Evolutionary conservation across 2,797 vertebrate species (phyloP).

Genomic region (Lacerta bilineata): DNA sequence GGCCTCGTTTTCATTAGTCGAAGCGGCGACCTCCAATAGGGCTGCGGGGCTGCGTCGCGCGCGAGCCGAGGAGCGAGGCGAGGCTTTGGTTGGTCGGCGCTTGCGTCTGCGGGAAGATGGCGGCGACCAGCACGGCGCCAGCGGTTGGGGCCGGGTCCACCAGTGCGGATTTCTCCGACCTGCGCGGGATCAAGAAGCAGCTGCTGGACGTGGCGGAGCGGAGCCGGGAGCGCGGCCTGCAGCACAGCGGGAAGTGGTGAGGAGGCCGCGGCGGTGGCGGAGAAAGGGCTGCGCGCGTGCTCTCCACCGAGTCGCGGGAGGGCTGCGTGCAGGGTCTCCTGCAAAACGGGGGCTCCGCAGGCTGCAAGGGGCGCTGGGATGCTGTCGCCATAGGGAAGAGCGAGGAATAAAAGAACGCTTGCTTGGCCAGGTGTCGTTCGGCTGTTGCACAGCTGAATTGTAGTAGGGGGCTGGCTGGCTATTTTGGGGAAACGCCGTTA

Average conservation of each 20-base stretch:
- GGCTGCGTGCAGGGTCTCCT: no score
- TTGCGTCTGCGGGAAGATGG: constrained; percentile 63
- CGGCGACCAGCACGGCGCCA: constrained; percentile 42
- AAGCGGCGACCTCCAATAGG: constrained; percentile 51
- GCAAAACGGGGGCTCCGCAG: no score
- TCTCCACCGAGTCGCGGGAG: no score
- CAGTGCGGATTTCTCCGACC: constrained; percentile 83
- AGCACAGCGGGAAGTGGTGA: constrained; percentile 97
- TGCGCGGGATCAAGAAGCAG: constrained; percentile 94
- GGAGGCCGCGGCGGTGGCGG: constrained; percentile 5
- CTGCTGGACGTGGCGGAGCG: constrained; percentile 90
- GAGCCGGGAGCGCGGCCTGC: constrained; percentile 92
- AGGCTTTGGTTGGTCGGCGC: constrained; percentile 53
- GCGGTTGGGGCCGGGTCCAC: constrained; percentile 79
- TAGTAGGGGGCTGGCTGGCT: neutral
- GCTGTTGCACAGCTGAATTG: neutral
- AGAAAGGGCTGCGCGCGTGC: neutral
- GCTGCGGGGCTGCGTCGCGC: neutral
- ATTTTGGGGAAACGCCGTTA: neutral
- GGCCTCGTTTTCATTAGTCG: constrained; percentile 47
- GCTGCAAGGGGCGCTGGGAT: no score
- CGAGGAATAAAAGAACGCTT: neutral
- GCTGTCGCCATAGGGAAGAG: no score
- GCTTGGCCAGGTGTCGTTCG: neutral
- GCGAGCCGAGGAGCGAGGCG: neutral